A percentile compares a stretch with the other conserved stretches of the same genome.
Evolutionary conservation across 2,888 invertebrate species (phyloP).

Genomic region (Serrognathus titanus): DNA sequence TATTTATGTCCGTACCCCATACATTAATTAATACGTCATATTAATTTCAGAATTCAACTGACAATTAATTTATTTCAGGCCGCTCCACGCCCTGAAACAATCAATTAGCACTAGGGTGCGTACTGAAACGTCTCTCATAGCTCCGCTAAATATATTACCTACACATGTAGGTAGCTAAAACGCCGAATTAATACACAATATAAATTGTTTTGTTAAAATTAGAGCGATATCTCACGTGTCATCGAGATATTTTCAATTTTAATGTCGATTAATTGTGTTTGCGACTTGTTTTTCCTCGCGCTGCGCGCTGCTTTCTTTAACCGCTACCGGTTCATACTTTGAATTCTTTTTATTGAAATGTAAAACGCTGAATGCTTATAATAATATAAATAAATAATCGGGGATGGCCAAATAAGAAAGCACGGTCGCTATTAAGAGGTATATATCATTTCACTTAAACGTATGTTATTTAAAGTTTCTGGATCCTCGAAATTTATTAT

Average conservation of each 20-base stretch:
- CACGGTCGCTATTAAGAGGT: too few species aligned
- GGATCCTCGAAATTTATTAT: too few species aligned
- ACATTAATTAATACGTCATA: slow-evolving; percentile 32
- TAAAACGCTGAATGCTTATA: too few species aligned
- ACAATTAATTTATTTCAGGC: slow-evolving; percentile 30
- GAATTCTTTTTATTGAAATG: too few species aligned
- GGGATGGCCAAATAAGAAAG: too few species aligned
- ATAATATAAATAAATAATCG: too few species aligned
- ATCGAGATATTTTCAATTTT: not conserved
- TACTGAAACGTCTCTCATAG: slow-evolving; percentile 12
- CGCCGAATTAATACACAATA: not conserved
- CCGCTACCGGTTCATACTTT: too few species aligned
- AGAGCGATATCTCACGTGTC: not conserved
- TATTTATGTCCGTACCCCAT: slow-evolving; percentile 26
- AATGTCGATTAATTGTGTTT: slow-evolving; percentile 2
- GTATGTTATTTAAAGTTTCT: too few species aligned
- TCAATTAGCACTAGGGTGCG: slow-evolving; percentile 31
- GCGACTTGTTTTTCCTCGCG: not conserved
- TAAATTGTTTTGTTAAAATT: slow-evolving; percentile 1
- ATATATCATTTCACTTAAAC: too few species aligned
- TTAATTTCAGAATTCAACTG: slow-evolving; percentile 31
- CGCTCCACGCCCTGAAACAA: slow-evolving; percentile 28
- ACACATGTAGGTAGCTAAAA: slow-evolving; percentile 2
- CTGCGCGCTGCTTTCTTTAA: too few species aligned
- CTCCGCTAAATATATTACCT: slow-evolving; percentile 14